phyloP scores from a whole-genome alignment of 2,797 vertebrate species.

The Pachyuromys duprasi region DNA sequence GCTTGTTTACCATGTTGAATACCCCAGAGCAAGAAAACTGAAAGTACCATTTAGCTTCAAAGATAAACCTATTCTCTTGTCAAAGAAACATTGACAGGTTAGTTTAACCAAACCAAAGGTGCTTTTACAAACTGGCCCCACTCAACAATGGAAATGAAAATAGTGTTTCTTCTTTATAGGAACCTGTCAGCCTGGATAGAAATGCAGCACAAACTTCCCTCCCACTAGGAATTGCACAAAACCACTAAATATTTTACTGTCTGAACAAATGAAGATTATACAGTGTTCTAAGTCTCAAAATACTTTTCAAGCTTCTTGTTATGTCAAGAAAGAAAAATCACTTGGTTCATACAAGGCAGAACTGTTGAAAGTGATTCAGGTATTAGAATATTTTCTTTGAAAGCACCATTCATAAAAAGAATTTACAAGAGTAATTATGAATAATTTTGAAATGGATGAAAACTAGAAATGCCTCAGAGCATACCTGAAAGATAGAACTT shows the following conservation, averaged over 20 bases:
- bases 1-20: not conserved
- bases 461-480: not conserved
- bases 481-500: not conserved
- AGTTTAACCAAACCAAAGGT: not conserved
- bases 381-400: not conserved
- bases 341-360: not conserved
- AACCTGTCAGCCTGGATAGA: not conserved
- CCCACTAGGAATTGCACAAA: accelerated
- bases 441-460: not conserved
- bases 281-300: not conserved
- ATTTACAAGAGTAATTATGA: not conserved
- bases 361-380: not conserved
- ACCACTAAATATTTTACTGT: not conserved
- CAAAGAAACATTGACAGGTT: not conserved
- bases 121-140: not conserved
- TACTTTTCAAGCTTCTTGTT: not conserved
- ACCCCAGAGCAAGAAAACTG: not conserved
- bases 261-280: not conserved
- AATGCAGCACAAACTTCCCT: not conserved
- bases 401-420: not conserved
- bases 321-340: not conserved
- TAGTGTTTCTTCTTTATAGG: not conserved
- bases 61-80: not conserved
- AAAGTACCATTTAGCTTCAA: not conserved
- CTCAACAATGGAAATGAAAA: not conserved